phyloP scores from a whole-genome alignment of 1,140 invertebrate genomes.

The Cheumatopsyche charites region DNA sequence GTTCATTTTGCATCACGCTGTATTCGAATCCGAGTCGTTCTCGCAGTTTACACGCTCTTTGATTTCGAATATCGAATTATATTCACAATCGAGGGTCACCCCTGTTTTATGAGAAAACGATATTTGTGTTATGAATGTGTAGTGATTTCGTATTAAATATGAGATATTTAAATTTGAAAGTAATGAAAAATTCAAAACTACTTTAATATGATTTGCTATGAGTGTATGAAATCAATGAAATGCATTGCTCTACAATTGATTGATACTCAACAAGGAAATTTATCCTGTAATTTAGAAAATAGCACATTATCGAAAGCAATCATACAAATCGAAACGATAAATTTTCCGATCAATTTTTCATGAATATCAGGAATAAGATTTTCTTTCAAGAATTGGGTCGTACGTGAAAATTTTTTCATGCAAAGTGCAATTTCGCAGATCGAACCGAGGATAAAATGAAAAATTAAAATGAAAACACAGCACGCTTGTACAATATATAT shows the following conservation, averaged over 20 bases:
- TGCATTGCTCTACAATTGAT: no score
- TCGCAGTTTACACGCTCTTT: conserved; percentile 46
- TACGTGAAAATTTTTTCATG: no score
- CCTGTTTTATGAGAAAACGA: not conserved
- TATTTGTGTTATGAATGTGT: not conserved
- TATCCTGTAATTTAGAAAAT: conserved; percentile 14
- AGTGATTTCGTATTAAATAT: not conserved
- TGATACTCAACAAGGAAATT: not conserved
- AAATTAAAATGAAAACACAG: not conserved
- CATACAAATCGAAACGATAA: not conserved
- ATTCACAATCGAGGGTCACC: conserved; percentile 22
- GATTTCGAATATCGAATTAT: conserved; percentile 49
- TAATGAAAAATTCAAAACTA: no score
- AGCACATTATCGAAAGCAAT: not conserved
- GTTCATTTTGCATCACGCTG: conserved; percentile 12
- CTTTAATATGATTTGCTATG: no score
- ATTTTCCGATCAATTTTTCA: no score
- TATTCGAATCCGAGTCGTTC: conserved; percentile 25
- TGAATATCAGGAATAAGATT: no score
- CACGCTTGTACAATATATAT: not conserved
- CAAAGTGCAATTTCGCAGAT: conserved; percentile 19
- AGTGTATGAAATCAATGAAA: no score
- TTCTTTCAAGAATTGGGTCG: no score
- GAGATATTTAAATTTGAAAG: not conserved
- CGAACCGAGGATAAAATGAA: conserved; percentile 19